phyloP scores from a whole-genome alignment of 1,140 invertebrate species.

The Lasaia peninsularis region DNA sequence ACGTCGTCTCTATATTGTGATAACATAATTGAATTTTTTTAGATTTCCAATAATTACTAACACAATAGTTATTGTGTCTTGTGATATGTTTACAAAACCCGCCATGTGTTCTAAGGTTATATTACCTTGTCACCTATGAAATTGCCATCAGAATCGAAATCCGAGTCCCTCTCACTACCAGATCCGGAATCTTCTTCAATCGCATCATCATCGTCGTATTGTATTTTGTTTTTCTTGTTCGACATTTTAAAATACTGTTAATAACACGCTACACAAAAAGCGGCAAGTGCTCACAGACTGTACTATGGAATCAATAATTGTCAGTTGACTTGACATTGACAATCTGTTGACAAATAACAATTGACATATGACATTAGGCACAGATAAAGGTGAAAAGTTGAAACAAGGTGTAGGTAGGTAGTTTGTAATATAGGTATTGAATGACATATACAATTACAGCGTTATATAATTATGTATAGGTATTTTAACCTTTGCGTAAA shows the following conservation, averaged over 20 bases:
- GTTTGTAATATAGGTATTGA: too few relatives aligned
- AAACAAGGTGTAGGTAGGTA: too few relatives aligned
- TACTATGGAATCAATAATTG: too few relatives aligned
- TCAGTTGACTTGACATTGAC: too few relatives aligned
- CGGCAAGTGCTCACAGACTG: neutral
- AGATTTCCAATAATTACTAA: neutral
- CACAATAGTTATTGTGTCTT: neutral
- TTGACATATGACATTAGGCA: neutral
- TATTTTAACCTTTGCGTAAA: too few relatives aligned
- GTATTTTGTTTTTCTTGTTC: conserved; percentile 61
- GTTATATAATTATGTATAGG: too few relatives aligned
- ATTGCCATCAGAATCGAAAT: conserved; percentile 64
- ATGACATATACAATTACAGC: too few relatives aligned
- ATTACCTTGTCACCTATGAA: conserved; percentile 57
- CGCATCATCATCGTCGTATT: conserved; percentile 46
- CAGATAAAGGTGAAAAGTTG: too few relatives aligned
- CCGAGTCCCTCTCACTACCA: conserved; percentile 57
- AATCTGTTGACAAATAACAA: neutral
- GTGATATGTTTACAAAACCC: neutral
- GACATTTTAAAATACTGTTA: conserved; percentile 41
- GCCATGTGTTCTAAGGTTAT: conserved; percentile 64
- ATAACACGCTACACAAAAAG: neutral
- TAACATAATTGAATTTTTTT: neutral
- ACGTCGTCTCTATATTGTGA: neutral
- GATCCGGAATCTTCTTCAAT: conserved; percentile 60